A percentile compares a stretch with the other conserved stretches of the same genome.
Conservation (phyloP, 2,113 vertebrate genomes). For the Garra rufa region DNA sequence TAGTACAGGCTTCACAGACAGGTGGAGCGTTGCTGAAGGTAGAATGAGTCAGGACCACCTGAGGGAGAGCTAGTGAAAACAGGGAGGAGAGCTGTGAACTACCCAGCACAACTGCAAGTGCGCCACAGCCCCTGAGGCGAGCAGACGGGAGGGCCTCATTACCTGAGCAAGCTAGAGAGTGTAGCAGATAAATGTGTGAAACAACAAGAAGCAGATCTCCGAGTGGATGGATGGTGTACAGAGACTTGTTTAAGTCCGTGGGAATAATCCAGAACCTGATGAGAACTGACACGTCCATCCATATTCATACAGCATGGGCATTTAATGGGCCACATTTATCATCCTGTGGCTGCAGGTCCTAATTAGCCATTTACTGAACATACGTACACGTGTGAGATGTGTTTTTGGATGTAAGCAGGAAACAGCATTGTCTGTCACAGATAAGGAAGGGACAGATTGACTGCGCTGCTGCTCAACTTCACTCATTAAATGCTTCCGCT, state of each 20-base stretch:
- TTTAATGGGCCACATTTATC: slow-evolving; percentile 66
- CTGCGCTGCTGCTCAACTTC: neutral
- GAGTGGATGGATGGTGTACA: slow-evolving; percentile 40
- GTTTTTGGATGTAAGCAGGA: neutral
- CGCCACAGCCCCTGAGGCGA: slow-evolving; percentile 20
- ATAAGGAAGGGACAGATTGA: neutral
- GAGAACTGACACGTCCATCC: slow-evolving; percentile 55
- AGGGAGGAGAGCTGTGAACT: slow-evolving; percentile 7
- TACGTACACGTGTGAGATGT: neutral
- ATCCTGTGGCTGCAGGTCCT: slow-evolving; percentile 44
- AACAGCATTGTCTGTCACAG: neutral
- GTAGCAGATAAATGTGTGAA: slow-evolving; percentile 49
- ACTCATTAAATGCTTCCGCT: slow-evolving; percentile 11
- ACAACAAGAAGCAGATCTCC: slow-evolving; percentile 44
- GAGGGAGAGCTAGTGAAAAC: slow-evolving; percentile 20
- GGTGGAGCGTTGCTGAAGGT: slow-evolving; percentile 48
- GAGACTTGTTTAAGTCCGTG: slow-evolving; percentile 52
- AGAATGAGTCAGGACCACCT: slow-evolving; percentile 46
- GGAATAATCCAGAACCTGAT: slow-evolving; percentile 63
- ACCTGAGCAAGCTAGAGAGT: neutral
- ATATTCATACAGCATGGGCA: slow-evolving; percentile 62
- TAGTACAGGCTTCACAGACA: slow-evolving; percentile 48
- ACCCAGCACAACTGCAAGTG: neutral
- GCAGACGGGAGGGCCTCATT: slow-evolving; percentile 42
- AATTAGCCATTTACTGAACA: neutral